phyloP scores from a whole-genome alignment of 2,888 invertebrate genomes.

The Gymnosoma rotundatum region DNA sequence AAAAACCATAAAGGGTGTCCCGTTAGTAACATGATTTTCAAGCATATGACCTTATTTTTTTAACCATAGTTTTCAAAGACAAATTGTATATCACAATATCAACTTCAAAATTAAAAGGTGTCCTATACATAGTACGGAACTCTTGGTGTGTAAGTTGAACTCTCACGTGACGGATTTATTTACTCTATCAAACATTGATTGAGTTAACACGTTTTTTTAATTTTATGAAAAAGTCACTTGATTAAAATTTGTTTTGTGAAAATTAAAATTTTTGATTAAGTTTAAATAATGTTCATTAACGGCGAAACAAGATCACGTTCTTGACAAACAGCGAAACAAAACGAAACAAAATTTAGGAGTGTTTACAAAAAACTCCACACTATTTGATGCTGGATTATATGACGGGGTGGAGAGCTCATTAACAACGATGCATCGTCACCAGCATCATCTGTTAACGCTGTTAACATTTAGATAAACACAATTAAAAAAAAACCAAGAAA shows the following conservation, averaged over 20 bases:
- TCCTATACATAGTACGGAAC: no score
- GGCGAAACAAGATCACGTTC: constrained; percentile 70
- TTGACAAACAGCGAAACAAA: constrained; percentile 53
- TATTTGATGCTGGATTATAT: neutral
- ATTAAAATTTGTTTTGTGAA: neutral
- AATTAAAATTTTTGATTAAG: constrained; percentile 28
- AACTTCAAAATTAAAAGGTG: no score
- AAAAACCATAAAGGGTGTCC: no score
- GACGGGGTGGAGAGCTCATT: constrained; percentile 18
- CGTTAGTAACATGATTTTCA: no score
- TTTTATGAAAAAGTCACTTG: neutral
- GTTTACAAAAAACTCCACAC: constrained; percentile 35
- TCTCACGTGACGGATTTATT: no score
- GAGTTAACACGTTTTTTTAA: no score
- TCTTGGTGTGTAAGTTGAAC: no score
- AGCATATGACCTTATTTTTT: no score
- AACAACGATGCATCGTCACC: constrained; percentile 21
- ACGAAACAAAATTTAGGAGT: constrained; percentile 55
- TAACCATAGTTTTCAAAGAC: no score
- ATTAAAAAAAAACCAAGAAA: constrained; percentile 39
- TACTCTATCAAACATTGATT: no score
- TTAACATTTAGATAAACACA: constrained; percentile 68
- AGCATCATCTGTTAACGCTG: constrained; percentile 43
- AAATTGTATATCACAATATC: no score
- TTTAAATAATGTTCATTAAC: constrained; percentile 66